phyloP scores from a whole-genome alignment of 2,888 invertebrate species.

The Brenthis hecate region DNA sequence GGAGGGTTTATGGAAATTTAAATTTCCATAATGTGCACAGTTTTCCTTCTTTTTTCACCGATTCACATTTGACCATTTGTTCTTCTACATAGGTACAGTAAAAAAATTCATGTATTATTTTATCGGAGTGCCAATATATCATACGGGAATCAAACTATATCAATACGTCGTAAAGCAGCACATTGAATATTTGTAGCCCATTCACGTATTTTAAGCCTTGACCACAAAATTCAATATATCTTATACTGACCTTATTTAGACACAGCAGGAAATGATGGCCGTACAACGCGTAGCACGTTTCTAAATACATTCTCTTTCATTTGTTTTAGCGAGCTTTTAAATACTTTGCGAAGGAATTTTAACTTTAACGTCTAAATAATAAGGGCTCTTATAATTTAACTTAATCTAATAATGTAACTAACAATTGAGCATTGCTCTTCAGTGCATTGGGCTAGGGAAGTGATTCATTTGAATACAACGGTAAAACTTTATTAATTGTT shows the following conservation, averaged over 20 bases:
- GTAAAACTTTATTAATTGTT: constrained; percentile 7
- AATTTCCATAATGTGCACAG: no score
- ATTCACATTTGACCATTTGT: no score
- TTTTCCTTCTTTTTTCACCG: no score
- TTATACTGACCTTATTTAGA: constrained; percentile 22
- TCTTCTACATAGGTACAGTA: no score
- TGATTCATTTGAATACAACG: constrained; percentile 15
- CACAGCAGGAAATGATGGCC: constrained; percentile 22
- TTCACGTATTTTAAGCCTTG: neutral
- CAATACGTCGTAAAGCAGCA: no score
- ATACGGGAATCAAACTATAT: no score
- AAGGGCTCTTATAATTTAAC: neutral
- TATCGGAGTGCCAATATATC: no score
- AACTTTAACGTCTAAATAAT: neutral
- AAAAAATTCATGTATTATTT: no score
- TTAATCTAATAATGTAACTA: constrained; percentile 5
- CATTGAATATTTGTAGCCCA: neutral
- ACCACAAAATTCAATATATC: constrained; percentile 12
- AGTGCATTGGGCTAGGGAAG: constrained; percentile 21
- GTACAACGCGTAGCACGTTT: constrained; percentile 17
- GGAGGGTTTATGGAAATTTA: no score
- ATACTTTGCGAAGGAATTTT: neutral
- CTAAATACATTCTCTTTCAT: constrained; percentile 22
- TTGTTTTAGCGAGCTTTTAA: neutral
- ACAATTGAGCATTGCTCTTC: constrained; percentile 24